A percentile compares a stretch with the other conserved stretches of the same genome.
phyloP scores from a whole-genome alignment of 1,140 invertebrate species.

The Drosophila baimaii region DNA sequence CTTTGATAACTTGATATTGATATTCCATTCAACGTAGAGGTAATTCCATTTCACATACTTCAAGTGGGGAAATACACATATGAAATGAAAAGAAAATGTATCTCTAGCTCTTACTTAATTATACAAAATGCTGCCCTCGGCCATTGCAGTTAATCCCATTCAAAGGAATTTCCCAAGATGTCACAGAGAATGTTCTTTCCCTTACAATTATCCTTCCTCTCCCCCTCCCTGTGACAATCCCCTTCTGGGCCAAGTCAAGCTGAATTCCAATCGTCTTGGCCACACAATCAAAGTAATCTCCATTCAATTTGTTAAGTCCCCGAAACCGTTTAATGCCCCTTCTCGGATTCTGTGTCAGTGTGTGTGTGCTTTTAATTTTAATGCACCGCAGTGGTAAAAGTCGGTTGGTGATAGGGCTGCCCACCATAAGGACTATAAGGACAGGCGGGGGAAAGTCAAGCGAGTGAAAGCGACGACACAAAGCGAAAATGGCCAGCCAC shows the following conservation, averaged over 20 bases:
- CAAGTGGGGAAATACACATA: too few species aligned
- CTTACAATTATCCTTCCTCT: not conserved
- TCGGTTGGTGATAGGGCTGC: constrained; percentile 8
- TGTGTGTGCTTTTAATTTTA: constrained; percentile 47
- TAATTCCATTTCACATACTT: too few species aligned
- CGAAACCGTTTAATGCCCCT: constrained; percentile 33
- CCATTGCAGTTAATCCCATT: constrained; percentile 6
- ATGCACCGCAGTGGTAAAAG: constrained; percentile 26
- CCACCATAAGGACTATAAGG: constrained; percentile 54
- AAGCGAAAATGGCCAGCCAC: constrained; percentile 48
- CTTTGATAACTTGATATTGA: too few species aligned
- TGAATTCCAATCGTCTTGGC: constrained; percentile 22
- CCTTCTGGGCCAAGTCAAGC: not conserved
- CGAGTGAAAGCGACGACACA: constrained; percentile 65
- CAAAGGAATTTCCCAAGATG: constrained; percentile 6
- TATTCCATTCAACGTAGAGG: too few species aligned
- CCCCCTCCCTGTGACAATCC: not conserved
- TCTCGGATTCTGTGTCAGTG: not conserved
- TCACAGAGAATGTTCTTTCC: constrained; percentile 1
- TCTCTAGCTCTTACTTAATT: not conserved
- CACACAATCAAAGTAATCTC: constrained; percentile 49
- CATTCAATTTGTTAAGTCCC: constrained; percentile 47
- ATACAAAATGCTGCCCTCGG: not conserved
- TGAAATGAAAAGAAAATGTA: not conserved
- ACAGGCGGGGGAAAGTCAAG: constrained; percentile 56